Evolutionary conservation across 2,797 vertebrate species (phyloP).

Genomic region (Microhierax caerulescens): DNA sequence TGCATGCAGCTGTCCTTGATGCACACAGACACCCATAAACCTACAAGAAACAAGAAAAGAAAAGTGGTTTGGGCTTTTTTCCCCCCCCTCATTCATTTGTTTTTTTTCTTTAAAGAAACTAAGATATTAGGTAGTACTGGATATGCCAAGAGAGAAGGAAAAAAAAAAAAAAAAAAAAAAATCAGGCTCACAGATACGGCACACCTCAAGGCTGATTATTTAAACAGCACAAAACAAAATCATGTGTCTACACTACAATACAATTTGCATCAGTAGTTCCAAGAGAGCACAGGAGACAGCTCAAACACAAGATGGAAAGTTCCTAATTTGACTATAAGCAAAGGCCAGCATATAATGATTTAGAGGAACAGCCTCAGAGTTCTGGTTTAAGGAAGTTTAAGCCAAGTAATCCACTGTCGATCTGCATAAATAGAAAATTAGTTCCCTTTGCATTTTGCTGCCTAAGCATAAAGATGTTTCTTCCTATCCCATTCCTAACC

Average conservation of each 20-base stretch:
- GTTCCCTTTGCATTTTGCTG: slow-evolving; percentile 33
- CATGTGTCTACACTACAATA: background rate
- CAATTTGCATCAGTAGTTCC: background rate
- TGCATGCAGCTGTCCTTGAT: slow-evolving; percentile 96
- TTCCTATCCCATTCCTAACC: background rate
- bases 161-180: background rate
- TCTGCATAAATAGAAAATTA: slow-evolving; percentile 18
- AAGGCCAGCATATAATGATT: background rate
- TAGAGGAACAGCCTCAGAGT: background rate
- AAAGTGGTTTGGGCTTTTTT: slow-evolving; percentile 51
- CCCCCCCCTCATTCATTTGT: background rate
- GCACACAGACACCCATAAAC: slow-evolving; percentile 98
- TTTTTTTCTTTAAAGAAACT: background rate
- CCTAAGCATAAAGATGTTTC: slow-evolving; percentile 13
- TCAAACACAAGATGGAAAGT: background rate
- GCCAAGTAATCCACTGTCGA: background rate
- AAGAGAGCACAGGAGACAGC: background rate
- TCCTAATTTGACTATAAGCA: background rate
- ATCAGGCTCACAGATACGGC: background rate
- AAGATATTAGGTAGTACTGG: background rate
- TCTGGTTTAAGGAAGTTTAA: slow-evolving; percentile 17
- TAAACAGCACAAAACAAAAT: background rate
- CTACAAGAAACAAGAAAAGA: slow-evolving; percentile 78
- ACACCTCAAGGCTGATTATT: background rate
- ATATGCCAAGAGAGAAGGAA: background rate